Base-by-base conservation (phyloP, 2,113 vertebrate species). In the Macrotus californicus region DNA sequence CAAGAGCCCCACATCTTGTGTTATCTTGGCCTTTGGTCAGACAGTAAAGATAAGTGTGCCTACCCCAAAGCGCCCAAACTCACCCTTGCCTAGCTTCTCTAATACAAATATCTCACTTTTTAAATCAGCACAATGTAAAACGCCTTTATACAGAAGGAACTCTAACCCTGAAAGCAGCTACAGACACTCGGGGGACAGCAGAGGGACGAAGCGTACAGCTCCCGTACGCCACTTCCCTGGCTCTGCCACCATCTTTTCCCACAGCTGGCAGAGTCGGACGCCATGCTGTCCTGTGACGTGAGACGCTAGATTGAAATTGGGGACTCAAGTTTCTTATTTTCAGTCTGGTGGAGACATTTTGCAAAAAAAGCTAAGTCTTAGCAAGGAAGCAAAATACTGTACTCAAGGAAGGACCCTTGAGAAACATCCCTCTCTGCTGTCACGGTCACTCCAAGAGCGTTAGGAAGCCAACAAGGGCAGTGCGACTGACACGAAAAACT, bases 361-460 rank as follows among this genome's bases (percentile, higher is more conserved):
- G 56, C 66, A 9, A 1, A 86, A 59, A 61, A 1, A 29, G 56
- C 41, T n/a, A n/a, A n/a, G n/a, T 67, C 41, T 82, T 12, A 16
- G 89, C 29, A 5, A 83, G 61, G 59, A n/a, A 70, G 67, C 36
- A 43, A 48, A 73, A 67, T 22, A 69, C 43, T 72, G 61, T 43
- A n/a, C 41, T 69, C 59, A n/a, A 48, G 54, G 77, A 79, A 87
- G 52, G 31, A 9, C 87, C 48, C 59, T 18, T 26, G 66, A 72
- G 59, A 41, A 75, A 50, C 0, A 0, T 16, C n/a, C 15, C 0
- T 3, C 29, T 10, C 52, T 16, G 10, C 36, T 34, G 56, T 54
- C 64, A 4, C 1, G 39, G 29, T 36, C 21, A 5, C 0, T 5
- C 54, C 59, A 10, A 2, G 0, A 43, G 36, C 7, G 6, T 14